Conservation (phyloP, 2,888 invertebrate species). For the Cacoxenus indagator region DNA sequence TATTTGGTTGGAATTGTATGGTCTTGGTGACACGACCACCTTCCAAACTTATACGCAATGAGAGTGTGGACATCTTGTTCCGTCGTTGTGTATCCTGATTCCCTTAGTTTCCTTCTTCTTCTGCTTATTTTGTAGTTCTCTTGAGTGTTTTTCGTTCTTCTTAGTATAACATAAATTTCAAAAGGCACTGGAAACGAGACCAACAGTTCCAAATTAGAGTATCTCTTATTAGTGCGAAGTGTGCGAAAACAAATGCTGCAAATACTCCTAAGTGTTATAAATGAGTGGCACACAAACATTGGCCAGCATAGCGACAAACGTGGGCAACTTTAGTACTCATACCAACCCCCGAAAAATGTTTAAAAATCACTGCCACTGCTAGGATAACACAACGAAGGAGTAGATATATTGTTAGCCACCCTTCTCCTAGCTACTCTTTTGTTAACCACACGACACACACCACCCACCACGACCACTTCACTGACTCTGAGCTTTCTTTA, state of each 20-base stretch:
- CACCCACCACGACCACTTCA: too few relatives aligned
- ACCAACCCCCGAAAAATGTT: conserved; percentile 4
- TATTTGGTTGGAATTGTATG: conserved; percentile 97
- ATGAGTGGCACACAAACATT: conserved; percentile 12
- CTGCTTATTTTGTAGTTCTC: conserved; percentile 21
- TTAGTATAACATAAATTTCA: conserved; percentile 50
- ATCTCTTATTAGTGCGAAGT: background rate
- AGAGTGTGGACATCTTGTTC: conserved; percentile 73
- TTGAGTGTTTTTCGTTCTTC: conserved; percentile 36
- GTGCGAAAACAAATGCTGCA: conserved; percentile 39
- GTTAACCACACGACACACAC: too few relatives aligned
- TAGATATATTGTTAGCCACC: too few relatives aligned
- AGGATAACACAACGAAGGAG: too few relatives aligned
- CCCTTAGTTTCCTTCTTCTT: conserved; percentile 7
- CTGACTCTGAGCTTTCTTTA: too few relatives aligned
- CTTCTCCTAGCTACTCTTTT: too few relatives aligned
- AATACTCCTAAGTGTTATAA: conserved; percentile 35
- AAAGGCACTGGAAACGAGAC: conserved; percentile 60
- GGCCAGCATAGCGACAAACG: conserved; percentile 7
- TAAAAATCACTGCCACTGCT: conserved; percentile 12
- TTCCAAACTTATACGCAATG: conserved; percentile 88
- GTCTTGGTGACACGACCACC: conserved; percentile 94
- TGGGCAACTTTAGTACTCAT: background rate
- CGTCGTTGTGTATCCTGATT: conserved; percentile 24
- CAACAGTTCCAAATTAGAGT: conserved; percentile 6